Conservation (phyloP, 2,113 vertebrate genomes). For the Cervus canadensis region DNA sequence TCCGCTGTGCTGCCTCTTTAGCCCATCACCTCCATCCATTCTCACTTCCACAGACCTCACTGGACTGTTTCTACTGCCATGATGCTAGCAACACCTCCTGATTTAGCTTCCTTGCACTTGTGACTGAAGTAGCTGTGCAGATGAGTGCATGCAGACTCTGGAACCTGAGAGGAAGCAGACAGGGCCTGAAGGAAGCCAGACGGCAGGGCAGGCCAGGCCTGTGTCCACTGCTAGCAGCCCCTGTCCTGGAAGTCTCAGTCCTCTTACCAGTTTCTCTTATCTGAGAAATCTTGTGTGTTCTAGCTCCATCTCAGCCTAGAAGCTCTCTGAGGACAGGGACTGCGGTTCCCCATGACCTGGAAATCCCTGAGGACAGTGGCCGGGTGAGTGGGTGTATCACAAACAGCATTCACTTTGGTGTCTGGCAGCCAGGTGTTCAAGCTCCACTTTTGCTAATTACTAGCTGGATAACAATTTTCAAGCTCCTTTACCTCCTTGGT, state of each 20-base stretch:
- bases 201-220: background rate
- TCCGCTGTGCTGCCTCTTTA: background rate
- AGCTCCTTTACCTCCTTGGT: background rate
- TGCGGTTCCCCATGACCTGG: background rate
- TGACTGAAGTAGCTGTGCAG: background rate
- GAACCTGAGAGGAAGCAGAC: background rate
- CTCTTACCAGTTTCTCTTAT: background rate
- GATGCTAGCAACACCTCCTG: constrained; percentile 41
- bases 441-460: background rate
- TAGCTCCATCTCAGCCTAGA: background rate
- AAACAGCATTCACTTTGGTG: background rate
- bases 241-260: background rate
- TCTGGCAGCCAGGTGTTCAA: background rate
- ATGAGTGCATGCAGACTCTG: background rate
- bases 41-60: background rate
- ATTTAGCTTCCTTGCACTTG: constrained; percentile 29
- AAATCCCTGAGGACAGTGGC: background rate
- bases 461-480: background rate
- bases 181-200: background rate
- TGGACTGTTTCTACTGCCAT: background rate
- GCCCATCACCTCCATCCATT: background rate
- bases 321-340: background rate
- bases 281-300: background rate
- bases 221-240: background rate
- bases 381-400: fast-evolving